Evolutionary conservation across 2,113 vertebrate species (phyloP), one percentile per base, ranked within the genome.

Genomic region (Notothenia rossii): DNA sequence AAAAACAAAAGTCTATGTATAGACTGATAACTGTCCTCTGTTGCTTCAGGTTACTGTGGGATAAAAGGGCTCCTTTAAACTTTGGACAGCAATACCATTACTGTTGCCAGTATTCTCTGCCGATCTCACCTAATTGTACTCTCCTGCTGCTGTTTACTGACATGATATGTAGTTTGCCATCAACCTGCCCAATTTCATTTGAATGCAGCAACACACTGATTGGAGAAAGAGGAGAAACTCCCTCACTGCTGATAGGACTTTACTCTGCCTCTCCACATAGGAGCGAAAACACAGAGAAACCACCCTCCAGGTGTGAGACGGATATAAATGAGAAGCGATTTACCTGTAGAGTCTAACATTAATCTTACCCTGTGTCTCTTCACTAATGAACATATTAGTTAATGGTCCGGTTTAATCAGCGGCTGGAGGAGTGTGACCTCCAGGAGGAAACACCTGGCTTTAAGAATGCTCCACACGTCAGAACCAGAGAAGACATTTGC

Each of bases 301-400:
- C 67, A 50, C n/a, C 62, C 69, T 62, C 50, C 81, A 76, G 54
- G 65, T 68, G 46, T 53, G 67, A 22, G 76, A 78, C 13, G 3
- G 75, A 71, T 46, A 81, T 63, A 53, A 59, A 90, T 65, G 75
- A 82, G 82, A 53, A 51, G 75, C 1, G 2, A 83, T 86, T 89
- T 69, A 86, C 72, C 73, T 79, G 68, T 54, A 48, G 70, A 51
- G 55, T 7, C 74, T 7, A 5, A 70, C 77, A 86, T 89, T 71
- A 80, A 86, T 89, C 79, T 86, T 60, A 75, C 17, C 62, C 59
- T 22, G 55, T 5, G 60, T 67, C 29, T 76, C 56, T 58, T 40
- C 77, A 62, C 50, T 75, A 72, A 89, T 85, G 81, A 86, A 75
- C 77, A 73, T 56, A 74, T 67, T 72, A 79, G 60, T 75, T 84